Evolutionary conservation across 2,797 vertebrate species (phyloP), one percentile per base, ranked within the genome.

Genomic region (Catharus ustulatus): DNA sequence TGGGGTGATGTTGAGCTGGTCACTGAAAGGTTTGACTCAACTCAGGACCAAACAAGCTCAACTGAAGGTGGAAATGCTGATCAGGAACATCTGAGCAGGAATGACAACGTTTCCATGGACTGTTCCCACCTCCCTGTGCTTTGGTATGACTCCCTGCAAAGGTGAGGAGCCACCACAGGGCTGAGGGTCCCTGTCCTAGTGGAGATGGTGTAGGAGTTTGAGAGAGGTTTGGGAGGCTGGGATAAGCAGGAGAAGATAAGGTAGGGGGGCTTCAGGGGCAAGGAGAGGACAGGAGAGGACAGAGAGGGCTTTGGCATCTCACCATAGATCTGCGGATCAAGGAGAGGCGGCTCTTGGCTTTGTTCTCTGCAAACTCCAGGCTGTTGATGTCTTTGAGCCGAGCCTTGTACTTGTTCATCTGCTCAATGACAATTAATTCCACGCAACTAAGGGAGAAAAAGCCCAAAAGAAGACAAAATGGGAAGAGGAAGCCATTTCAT

Each of bases 361-460:
- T 99, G 97, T 98, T 99, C 97, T 99, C 99, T 4, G 99, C 99
- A 76, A 99, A 99, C 98, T 99, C 99, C 97, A 99, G 97, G 90
- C 98, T 99, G 94, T 94, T 99, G 97, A 99, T 99, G 97, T 99
- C 99, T 98, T 99, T 99, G 92, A 99, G 98, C 83, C 99, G 98
- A 73, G 99, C 98, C 95, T 97, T 99, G 96, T 99, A 99, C 97
- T 99, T 99, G 95, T 98, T 99, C 99, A 99, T 99, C 97, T 99
- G 99, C 94, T 99, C 99, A 11, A 98, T 97, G 91, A 99, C 98
- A 83, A 99, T 98, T 78, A 99, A 97, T 92, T 99, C 99, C 69
- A 99, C 98, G 29, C 99, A 99, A 82, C 99, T 99, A 91, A 69
- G 68, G 20, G 18, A 43, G 20, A 27, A 64, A 67, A 83, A 85